A percentile compares a stretch with the other conserved stretches of the same genome.
phyloP scores from a whole-genome alignment of 1,140 invertebrate species.

The Drosophila varians region DNA sequence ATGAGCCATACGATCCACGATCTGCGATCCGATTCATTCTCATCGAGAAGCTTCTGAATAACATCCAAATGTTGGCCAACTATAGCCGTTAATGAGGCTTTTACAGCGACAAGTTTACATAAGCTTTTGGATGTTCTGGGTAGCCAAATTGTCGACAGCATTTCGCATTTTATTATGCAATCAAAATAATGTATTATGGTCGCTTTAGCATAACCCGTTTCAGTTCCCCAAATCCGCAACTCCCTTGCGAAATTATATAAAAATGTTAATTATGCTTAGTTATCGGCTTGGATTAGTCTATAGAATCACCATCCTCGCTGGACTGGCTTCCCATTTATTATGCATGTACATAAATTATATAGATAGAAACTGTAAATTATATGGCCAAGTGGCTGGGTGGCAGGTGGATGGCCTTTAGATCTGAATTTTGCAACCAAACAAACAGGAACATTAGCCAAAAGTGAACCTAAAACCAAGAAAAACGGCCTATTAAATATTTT shows the following conservation, averaged over 20 bases:
- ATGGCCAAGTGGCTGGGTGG: conserved; percentile 46
- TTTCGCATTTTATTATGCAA: conserved; percentile 50
- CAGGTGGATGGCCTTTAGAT: conserved; percentile 52
- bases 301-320: conserved; percentile 30
- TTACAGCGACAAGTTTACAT: conserved; percentile 21
- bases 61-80: conserved; percentile 7
- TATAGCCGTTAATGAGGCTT: conserved; percentile 2
- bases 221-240: neutral
- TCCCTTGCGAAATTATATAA: conserved; percentile 60
- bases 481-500: neutral
- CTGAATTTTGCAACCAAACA: conserved; percentile 3
- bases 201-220: conserved; percentile 30
- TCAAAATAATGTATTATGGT: conserved; percentile 17
- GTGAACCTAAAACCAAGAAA: conserved; percentile 12
- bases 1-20: conserved; percentile 29
- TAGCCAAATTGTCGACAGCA: conserved; percentile 22
- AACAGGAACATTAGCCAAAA: conserved; percentile 14
- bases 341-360: conserved; percentile 70
- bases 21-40: conserved; percentile 11
- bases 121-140: conserved; percentile 15
- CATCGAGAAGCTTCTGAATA: conserved; percentile 16
- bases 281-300: conserved; percentile 44
- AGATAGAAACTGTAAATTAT: conserved; percentile 58
- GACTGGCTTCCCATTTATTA: conserved; percentile 41
- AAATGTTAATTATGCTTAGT: conserved; percentile 64